Percentiles rank a stretch among this genome's conserved stretches.
phyloP scores from a whole-genome alignment of 2,797 vertebrate species.

The Lagodon rhomboides region DNA sequence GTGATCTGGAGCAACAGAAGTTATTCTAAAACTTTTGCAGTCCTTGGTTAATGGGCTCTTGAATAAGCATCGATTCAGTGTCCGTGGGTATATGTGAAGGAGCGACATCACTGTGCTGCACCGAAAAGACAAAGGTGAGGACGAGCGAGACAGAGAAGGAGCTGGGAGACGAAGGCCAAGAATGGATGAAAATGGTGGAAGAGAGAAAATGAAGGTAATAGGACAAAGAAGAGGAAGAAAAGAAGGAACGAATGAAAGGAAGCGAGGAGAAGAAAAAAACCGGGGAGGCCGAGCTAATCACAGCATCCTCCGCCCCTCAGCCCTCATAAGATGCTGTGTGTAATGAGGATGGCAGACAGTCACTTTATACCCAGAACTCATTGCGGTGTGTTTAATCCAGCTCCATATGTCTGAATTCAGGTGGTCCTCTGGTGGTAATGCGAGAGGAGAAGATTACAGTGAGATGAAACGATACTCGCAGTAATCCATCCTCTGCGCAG shows the following conservation, averaged over 20 bases:
- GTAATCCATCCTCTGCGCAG: constrained; percentile 66
- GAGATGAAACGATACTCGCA: constrained; percentile 70
- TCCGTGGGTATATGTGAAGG: neutral
- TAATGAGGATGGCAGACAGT: constrained; percentile 36
- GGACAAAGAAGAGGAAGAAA: neutral
- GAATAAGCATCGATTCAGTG: neutral
- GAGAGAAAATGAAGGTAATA: neutral
- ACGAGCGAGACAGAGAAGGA: neutral
- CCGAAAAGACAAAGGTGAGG: constrained; percentile 3
- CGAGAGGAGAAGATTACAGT: constrained; percentile 72
- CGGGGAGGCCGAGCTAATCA: constrained; percentile 26
- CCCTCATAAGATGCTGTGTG: neutral
- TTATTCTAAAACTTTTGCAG: neutral
- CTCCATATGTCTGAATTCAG: constrained; percentile 65
- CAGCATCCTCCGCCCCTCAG: constrained; percentile 8
- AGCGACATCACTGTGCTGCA: neutral
- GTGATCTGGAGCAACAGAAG: neutral
- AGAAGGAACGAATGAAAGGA: neutral
- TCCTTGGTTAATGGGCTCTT: neutral
- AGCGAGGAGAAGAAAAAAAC: neutral
- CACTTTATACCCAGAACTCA: constrained; percentile 49
- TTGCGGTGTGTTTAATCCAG: constrained; percentile 59
- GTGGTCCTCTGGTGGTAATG: constrained; percentile 72
- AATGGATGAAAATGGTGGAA: neutral
- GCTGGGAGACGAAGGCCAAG: neutral